Base-by-base conservation (phyloP, 1,140 invertebrate species). In the Amyelois transitella region DNA sequence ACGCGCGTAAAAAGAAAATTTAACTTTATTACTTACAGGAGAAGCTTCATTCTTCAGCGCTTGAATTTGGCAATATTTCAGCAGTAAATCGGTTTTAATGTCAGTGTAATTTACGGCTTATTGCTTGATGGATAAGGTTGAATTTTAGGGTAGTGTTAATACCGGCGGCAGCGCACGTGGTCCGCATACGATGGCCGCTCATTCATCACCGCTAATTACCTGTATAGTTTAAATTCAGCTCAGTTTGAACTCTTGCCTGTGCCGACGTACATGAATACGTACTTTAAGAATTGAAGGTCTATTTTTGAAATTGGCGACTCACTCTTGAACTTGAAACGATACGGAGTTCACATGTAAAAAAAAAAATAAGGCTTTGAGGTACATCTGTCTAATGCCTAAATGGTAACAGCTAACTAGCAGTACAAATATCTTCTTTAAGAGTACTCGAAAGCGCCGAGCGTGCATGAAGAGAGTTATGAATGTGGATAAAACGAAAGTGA, bases 161-260 rank as follows among this genome's bases (percentile, higher is more conserved):
- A 21, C 1, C 45, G 45, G 45, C 45, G 45, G 19, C 19, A 1
- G 45, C 45, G 45, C 45, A 48, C 45, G 45, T 48, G 45, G 20
- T 19, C 45, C 45, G 45, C 18, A 48, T 48, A 48, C 32, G 18
- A 2, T 17, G 45, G 45, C 45, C 45, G 45, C 18, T 48, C 45
- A 19, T 48, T 48, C 45, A 48, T 48, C 45, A 48, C 45, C 45
- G 18, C 45, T 48, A 48, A 48, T 48, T 48, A 48, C 45, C 45
- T 48, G 45, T 48, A 21, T 48, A 48, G 45, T 48, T 48, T 48
- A 48, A 48, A 48, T 48, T 48, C 45, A n/a, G 20, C 45, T 48
- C 45, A 48, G 18, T 48, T 48, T 48, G 21, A 48, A 38, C 32
- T 38, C 32, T 38, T 38, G 32, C 32, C 17, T 38, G 32, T 38